Evolutionary conservation across 2,888 invertebrate species (phyloP), one percentile per base, ranked within the genome.

Genomic region (Asteroscopus sphinx): DNA sequence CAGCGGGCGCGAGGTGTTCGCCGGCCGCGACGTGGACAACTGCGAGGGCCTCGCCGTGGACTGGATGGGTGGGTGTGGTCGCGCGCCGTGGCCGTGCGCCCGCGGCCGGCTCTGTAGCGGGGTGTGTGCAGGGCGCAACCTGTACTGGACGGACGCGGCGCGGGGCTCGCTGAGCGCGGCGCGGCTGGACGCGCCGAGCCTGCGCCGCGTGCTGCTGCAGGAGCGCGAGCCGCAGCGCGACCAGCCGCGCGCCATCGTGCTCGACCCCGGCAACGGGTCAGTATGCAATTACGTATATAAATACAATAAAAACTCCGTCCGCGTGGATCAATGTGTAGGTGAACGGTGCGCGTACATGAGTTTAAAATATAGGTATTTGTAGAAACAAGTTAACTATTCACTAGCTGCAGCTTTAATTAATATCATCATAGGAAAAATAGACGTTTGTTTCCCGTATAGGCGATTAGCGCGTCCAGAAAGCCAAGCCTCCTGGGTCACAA

Each of bases 111-210:
- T 13, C 7, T 4, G 25, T 6, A 15, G 16, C 15, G 17, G 2
- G 41, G 12, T 6, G 32, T 30, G 32, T 11, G 26, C 76, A 92
- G 92, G 89, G 0, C 76, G 87, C 56, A 97, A 98, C 91, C 86
- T 98, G 55, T 98, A 97, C 92, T 98, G 98, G 97, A 97, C 97
- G 47, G 97, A 97, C 88, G 96, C 96, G 85, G 96, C 96, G 51
- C 91, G 96, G 68, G 96, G 96, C 54, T 95, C 95, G 47, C 95
- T 98, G 66, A 95, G 95, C 77, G 97, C 97, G 30, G 95, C 96
- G 39, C 95, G 95, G 30, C 83, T 97, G 58, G 93, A 93, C 25
- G 95, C 96, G 77, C 88, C 95, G 33, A 91, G 90, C 45, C 88
- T 95, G 55, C 79, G 83, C 7, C 95, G 95, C 75, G 95, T 96